phyloP scores from a whole-genome alignment of 1,140 invertebrate species.

The Sitobion miscanthi region DNA sequence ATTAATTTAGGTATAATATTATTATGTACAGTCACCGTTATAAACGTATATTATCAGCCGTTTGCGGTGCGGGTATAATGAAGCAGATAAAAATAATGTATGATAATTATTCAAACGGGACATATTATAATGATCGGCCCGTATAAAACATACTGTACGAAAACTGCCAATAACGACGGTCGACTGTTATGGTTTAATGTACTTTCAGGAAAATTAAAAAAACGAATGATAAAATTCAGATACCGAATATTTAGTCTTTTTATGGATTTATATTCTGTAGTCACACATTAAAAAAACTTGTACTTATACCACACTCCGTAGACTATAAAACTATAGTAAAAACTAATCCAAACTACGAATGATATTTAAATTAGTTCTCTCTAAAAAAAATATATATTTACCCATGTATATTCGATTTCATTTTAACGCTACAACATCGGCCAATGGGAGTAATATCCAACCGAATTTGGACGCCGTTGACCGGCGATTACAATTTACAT shows the following conservation, averaged over 20 bases:
- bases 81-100: slow-evolving; percentile 1
- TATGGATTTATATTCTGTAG: neutral
- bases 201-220: neutral
- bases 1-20: neutral
- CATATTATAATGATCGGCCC: neutral
- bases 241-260: neutral
- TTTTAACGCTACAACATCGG: neutral
- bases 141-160: neutral
- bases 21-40: neutral
- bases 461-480: neutral
- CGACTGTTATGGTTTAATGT: neutral
- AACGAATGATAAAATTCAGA: neutral
- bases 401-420: neutral
- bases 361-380: neutral
- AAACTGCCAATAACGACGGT: no score
- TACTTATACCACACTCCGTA: neutral
- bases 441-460: neutral
- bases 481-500: neutral
- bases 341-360: neutral
- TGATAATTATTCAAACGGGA: neutral
- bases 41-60: neutral
- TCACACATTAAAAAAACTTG: neutral
- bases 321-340: neutral
- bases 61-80: neutral
- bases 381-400: neutral